phyloP scores from a whole-genome alignment of 64 coral and sea anemone species.

The Stichodactyla helianthus region DNA sequence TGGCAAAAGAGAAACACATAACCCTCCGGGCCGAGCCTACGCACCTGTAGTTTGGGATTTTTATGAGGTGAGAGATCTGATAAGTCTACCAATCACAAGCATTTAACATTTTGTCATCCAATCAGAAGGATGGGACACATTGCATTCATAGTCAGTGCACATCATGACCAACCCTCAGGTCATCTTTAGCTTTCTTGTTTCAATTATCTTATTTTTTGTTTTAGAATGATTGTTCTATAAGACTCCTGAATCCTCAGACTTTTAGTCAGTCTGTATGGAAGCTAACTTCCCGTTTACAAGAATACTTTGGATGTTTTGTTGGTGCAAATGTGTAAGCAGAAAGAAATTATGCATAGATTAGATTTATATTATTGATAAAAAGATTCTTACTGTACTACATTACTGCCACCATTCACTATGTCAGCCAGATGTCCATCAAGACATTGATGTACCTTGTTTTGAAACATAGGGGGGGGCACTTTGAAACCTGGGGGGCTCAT shows the following conservation, averaged over 20 bases:
- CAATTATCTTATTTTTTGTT: neutral
- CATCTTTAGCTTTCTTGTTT: no score
- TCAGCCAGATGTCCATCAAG: no score
- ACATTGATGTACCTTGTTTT: no score
- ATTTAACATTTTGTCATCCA: no score
- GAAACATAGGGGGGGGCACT: no score
- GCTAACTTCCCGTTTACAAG: conserved; percentile 78
- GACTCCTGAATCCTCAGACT: conserved; percentile 90
- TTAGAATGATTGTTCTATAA: conserved; percentile 94
- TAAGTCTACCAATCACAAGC: no score
- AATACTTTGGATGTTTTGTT: conserved; percentile 98
- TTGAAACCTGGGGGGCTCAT: no score
- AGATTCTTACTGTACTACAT: neutral
- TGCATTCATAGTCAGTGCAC: no score
- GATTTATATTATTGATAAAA: neutral
- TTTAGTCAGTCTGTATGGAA: conserved; percentile 91
- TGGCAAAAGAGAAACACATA: conserved; percentile 89
- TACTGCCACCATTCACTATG: no score
- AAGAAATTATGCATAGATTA: conserved; percentile 10
- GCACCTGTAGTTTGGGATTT: conserved; percentile 97
- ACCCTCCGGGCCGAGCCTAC: conserved; percentile 76
- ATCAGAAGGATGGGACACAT: no score
- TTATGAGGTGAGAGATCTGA: conserved; percentile 59
- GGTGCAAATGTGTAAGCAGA: conserved; percentile 92
- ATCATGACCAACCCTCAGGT: no score